phyloP scores from a whole-genome alignment of 2,113 vertebrate species.

The Apus apus region DNA sequence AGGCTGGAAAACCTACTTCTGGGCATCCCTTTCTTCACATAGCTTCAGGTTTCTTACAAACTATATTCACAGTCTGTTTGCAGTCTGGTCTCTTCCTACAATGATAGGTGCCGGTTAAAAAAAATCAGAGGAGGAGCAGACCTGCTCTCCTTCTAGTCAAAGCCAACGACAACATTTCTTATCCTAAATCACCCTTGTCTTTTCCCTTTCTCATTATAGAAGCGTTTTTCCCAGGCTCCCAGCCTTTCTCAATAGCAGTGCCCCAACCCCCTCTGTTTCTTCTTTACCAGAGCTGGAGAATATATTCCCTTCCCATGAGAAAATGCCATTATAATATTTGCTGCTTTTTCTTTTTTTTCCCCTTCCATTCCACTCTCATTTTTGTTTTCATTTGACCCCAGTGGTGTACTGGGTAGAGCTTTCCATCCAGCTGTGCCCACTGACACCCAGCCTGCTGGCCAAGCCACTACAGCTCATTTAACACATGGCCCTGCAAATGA shows the following conservation, averaged over 20 bases:
- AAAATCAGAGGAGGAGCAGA: conserved; percentile 14
- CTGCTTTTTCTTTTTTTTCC: not conserved
- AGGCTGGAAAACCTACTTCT: not conserved
- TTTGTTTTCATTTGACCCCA: conserved; percentile 42
- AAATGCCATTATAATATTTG: conserved; percentile 52
- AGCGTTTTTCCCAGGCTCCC: conserved; percentile 60
- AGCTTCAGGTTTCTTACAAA: not conserved
- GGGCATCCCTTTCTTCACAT: not conserved
- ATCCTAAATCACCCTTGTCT: conserved; percentile 66
- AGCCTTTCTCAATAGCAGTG: conserved; percentile 27
- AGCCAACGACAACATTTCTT: conserved; percentile 64
- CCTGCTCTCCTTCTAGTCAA: conserved; percentile 33
- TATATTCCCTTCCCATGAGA: conserved; percentile 65
- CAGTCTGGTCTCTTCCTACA: not conserved
- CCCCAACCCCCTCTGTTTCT: conserved; percentile 59
- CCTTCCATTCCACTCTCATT: not conserved
- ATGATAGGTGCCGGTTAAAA: conserved; percentile 32
- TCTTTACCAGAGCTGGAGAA: conserved; percentile 42
- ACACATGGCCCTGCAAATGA: not conserved
- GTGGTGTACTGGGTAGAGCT: conserved; percentile 15
- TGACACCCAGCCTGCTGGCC: not conserved
- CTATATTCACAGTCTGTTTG: not conserved
- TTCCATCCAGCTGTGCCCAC: not conserved
- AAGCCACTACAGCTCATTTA: not conserved
- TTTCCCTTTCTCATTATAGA: conserved; percentile 52